Evolutionary conservation across 2,113 vertebrate genomes (phyloP).

Genomic region (Seriola rivoliana): DNA sequence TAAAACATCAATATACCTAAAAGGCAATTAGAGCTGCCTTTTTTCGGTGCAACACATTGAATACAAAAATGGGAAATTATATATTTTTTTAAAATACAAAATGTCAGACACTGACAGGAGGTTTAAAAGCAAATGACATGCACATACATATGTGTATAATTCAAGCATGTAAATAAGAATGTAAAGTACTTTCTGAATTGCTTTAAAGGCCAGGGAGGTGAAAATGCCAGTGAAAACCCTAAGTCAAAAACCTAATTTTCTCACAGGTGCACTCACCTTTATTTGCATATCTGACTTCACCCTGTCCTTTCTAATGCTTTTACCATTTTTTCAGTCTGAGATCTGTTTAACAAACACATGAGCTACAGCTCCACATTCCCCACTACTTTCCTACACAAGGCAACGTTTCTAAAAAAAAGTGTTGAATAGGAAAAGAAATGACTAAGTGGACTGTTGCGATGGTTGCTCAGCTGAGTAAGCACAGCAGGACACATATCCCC

Average conservation of each 20-base stretch:
- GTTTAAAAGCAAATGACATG: neutral
- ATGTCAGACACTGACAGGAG: neutral
- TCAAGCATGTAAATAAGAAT: neutral
- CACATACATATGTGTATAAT: neutral
- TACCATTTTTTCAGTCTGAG: constrained; percentile 6
- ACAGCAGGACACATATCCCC: constrained; percentile 43
- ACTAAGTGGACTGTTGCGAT: constrained; percentile 44
- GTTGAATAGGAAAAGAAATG: constrained; percentile 42
- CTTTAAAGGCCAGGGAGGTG: neutral
- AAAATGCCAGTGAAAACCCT: neutral
- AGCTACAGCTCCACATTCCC: constrained; percentile 20
- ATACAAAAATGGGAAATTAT: neutral
- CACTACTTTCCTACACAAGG: constrained; percentile 20
- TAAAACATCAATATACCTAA: constrained; percentile 38
- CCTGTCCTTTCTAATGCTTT: neutral
- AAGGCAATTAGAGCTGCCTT: constrained; percentile 13
- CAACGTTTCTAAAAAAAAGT: constrained; percentile 1
- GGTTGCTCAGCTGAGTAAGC: constrained; percentile 70
- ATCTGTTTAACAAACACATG: constrained; percentile 2
- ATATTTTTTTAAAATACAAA: neutral
- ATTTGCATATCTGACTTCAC: neutral
- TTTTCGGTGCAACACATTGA: neutral
- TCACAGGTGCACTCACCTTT: neutral
- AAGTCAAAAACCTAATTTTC: neutral
- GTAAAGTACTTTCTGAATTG: neutral